Percentiles rank a stretch among this genome's conserved stretches.
Conservation (phyloP, 2,888 invertebrate species). For the Diarsia mendica region DNA sequence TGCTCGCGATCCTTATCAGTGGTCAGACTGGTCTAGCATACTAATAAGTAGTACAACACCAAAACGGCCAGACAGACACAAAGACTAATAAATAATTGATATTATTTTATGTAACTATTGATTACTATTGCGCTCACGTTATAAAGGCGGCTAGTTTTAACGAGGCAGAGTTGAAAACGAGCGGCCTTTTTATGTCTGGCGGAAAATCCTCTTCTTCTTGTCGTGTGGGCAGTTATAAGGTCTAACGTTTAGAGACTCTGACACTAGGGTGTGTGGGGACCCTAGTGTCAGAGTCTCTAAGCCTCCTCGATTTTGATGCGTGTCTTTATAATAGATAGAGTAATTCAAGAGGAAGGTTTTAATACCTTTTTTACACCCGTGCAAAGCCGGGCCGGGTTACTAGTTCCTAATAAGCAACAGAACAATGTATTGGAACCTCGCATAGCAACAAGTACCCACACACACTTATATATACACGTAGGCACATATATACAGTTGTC, state of each 20-base stretch:
- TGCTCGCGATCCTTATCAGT: conserved; percentile 34
- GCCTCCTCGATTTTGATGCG: too few species aligned
- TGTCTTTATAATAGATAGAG: too few species aligned
- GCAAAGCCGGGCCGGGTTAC: too few species aligned
- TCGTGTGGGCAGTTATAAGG: too few species aligned
- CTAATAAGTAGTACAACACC: conserved; percentile 5
- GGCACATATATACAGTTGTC: background rate
- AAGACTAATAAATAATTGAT: conserved; percentile 15
- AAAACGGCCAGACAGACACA: conserved; percentile 6
- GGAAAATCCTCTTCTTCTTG: too few species aligned
- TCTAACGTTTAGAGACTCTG: too few species aligned
- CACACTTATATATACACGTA: background rate
- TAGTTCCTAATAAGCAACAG: too few species aligned
- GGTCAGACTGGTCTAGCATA: conserved; percentile 15
- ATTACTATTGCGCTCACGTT: conserved; percentile 39
- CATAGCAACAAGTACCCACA: background rate
- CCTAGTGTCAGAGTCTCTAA: too few species aligned
- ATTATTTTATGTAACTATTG: conserved; percentile 10
- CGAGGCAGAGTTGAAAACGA: background rate
- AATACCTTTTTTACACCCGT: too few species aligned
- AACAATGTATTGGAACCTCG: background rate
- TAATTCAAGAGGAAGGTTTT: too few species aligned
- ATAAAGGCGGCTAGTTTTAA: background rate
- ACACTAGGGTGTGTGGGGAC: too few species aligned
- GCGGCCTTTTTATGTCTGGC: background rate